These are phyloP conservation scores for Musca vetustissima DNA, from an alignment of 1,140 invertebrate genomes.

Conservation along the genomic window DNA sequence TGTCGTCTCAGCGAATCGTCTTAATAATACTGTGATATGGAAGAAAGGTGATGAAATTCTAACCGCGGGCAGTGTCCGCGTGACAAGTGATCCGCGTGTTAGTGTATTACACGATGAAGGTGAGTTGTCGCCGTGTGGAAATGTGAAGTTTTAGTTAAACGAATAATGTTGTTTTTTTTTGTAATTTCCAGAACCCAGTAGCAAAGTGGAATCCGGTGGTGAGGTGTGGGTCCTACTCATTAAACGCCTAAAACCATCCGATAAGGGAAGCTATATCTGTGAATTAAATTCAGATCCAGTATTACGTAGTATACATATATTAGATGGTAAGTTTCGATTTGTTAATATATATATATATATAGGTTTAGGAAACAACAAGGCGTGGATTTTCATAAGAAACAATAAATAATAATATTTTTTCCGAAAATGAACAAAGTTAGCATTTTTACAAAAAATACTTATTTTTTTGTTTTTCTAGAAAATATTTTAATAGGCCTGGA, in stretches of 20 bases:
- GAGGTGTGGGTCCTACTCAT: slow-evolving; percentile 85
- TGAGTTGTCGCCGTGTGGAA: slow-evolving; percentile 45
- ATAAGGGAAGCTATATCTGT: slow-evolving; percentile 78
- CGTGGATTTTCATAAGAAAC: too few relatives aligned
- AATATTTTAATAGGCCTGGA: too few relatives aligned
- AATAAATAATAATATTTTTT: too few relatives aligned
- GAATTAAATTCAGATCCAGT: slow-evolving; percentile 80
- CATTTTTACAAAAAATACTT: too few relatives aligned
- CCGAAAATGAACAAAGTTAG: too few relatives aligned
- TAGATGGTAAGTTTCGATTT: slow-evolving; percentile 64
- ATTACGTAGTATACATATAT: slow-evolving; percentile 72
- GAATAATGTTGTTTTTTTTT: background rate
- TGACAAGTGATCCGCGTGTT: slow-evolving; percentile 71
- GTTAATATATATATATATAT: too few relatives aligned
- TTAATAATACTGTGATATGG: slow-evolving; percentile 70
- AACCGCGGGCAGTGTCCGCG: slow-evolving; percentile 71
- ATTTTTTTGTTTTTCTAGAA: too few relatives aligned
- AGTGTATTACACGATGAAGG: slow-evolving; percentile 72
- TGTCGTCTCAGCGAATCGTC: slow-evolving; percentile 68
- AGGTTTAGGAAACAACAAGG: too few relatives aligned
- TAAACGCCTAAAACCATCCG: slow-evolving; percentile 65
- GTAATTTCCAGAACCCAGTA: slow-evolving; percentile 55
- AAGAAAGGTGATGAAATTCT: slow-evolving; percentile 71
- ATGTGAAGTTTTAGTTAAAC: background rate
- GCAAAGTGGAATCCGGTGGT: slow-evolving; percentile 61